Percentiles rank a stretch among this genome's conserved stretches.
Evolutionary conservation across 2,113 vertebrate species (phyloP).

Genomic region (Hippolais icterina): DNA sequence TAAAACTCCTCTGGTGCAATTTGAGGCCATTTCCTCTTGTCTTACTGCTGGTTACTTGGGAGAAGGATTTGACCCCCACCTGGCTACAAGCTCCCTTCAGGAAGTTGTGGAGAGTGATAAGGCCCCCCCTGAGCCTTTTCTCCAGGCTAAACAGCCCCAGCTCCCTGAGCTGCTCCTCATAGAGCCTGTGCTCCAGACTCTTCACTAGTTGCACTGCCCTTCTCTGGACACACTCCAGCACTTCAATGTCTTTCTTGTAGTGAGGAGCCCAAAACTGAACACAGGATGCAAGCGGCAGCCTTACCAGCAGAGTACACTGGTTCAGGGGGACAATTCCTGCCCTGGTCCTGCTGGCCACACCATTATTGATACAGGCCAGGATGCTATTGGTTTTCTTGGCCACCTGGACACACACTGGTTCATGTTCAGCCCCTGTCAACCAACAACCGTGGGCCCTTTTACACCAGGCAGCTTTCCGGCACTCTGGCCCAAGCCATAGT

Average conservation of each 20-base stretch:
- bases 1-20: background rate
- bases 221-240: background rate
- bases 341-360: background rate
- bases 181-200: background rate
- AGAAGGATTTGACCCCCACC: background rate
- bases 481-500: background rate
- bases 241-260: background rate
- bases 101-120: background rate
- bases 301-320: background rate
- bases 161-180: background rate
- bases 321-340: background rate
- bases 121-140: background rate
- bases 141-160: background rate
- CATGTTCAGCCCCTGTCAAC: background rate
- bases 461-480: background rate
- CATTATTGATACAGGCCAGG: background rate
- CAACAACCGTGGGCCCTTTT: background rate
- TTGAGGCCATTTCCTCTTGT: background rate
- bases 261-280: background rate
- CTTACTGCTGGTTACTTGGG: too few relatives aligned
- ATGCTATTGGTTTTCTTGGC: background rate
- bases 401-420: background rate
- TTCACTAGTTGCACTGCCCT: background rate
- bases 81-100: background rate
- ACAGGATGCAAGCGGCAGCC: background rate